Conservation (phyloP, 2,797 vertebrate genomes). For the Limosa lapponica region DNA sequence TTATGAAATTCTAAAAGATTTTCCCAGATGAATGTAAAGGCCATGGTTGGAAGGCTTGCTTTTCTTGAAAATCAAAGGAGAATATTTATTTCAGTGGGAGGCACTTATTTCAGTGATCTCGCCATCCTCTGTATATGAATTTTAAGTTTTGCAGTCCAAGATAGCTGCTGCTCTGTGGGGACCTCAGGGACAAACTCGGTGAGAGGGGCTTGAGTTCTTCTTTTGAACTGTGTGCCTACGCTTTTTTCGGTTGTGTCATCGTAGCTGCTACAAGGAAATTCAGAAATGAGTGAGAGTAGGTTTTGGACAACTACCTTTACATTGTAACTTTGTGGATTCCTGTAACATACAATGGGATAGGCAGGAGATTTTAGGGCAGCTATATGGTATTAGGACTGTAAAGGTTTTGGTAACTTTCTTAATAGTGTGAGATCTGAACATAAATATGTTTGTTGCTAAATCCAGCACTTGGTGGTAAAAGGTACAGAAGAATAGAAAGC, state of each 20-base stretch:
- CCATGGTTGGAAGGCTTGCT: background rate
- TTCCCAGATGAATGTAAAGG: background rate
- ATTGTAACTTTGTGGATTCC: background rate
- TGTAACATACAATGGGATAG: background rate
- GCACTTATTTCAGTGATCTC: background rate
- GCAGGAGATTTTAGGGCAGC: background rate
- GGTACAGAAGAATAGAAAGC: background rate
- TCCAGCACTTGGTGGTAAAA: background rate
- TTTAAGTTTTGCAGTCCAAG: background rate
- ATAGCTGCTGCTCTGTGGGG: background rate
- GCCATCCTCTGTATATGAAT: background rate
- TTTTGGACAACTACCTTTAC: background rate
- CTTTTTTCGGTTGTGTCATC: background rate
- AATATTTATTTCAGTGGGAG: background rate
- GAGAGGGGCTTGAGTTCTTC: background rate
- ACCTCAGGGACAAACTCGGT: background rate
- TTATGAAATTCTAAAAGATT: background rate
- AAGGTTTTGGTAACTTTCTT: background rate
- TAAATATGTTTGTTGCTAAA: background rate
- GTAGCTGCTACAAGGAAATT: fast-evolving
- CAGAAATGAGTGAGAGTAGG: background rate
- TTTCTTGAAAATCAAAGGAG: background rate
- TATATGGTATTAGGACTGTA: background rate
- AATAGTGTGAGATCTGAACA: background rate
- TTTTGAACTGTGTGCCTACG: background rate